Percentiles rank a stretch among this genome's conserved stretches.
Conservation (phyloP, 1,140 invertebrate species). For the Drosophila ananassae region DNA sequence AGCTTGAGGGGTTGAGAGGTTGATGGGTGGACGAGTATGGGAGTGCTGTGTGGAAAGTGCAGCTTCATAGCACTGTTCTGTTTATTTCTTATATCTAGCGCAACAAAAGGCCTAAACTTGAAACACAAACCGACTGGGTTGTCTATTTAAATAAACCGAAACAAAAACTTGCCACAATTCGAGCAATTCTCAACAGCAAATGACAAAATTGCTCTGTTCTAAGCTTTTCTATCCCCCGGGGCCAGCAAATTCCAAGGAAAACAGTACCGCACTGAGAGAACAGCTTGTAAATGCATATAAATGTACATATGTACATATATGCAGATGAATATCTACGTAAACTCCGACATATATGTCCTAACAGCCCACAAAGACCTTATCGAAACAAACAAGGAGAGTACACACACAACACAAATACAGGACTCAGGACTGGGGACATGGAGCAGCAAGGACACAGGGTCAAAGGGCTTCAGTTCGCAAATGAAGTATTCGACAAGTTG, state of each 20-base stretch:
- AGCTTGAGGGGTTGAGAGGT: neutral
- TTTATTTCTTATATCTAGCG: constrained; percentile 44
- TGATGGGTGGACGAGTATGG: constrained; percentile 10
- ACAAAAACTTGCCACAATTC: constrained; percentile 47
- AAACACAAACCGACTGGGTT: constrained; percentile 15
- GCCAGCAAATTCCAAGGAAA: constrained; percentile 36
- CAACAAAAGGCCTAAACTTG: constrained; percentile 53
- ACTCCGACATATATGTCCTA: constrained; percentile 2
- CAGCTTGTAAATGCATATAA: constrained; percentile 30
- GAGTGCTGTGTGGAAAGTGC: constrained; percentile 19
- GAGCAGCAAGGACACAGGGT: constrained; percentile 10
- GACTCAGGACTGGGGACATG: neutral
- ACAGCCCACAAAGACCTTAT: constrained; percentile 41
- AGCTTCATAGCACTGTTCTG: constrained; percentile 30
- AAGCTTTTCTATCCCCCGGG: constrained; percentile 13
- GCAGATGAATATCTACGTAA: constrained; percentile 2
- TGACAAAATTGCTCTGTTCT: constrained; percentile 37
- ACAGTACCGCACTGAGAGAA: constrained; percentile 42
- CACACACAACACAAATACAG: constrained; percentile 7
- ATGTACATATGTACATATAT: constrained; percentile 6
- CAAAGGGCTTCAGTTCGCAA: constrained; percentile 1
- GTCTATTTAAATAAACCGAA: constrained; percentile 52
- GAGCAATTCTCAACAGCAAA: constrained; percentile 34
- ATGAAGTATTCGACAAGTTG: constrained; percentile 14
- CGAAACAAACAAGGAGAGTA: constrained; percentile 42